Evolutionary conservation across 2,113 vertebrate species (phyloP), one percentile per base, ranked within the genome.

Genomic region (Polyodon spathula): DNA sequence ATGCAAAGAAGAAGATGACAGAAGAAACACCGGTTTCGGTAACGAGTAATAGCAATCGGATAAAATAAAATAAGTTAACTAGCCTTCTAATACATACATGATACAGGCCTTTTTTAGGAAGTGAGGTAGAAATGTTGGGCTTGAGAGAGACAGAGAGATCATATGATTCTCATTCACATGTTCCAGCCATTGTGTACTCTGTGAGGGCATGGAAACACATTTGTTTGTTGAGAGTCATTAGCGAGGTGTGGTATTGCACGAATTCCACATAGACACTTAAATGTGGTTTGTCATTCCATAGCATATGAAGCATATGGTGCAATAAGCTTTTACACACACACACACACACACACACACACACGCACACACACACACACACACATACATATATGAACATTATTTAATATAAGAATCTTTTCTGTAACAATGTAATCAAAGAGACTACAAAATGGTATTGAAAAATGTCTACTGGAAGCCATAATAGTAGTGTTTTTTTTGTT

Each of bases 11-110:
- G 68, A 95, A 78, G 83, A 74, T 74, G 66, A 77, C 84, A 2
- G 95, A 98, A 63, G 94, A 97, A 56, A 76, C 86, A 56, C 86
- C 91, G 0, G 81, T 89, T 67, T 89, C 90, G 39, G 96, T 98
- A 77, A 97, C 94, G n/a, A n/a, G n/a, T n/a, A n/a, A n/a, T n/a
- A n/a, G n/a, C n/a, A n/a, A n/a, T n/a, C n/a, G n/a, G n/a, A n/a
- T n/a, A n/a, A n/a, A n/a, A n/a, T n/a, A n/a, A n/a, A n/a, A n/a
- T n/a, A n/a, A n/a, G n/a, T n/a, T n/a, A n/a, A n/a, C n/a, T n/a
- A n/a, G n/a, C n/a, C n/a, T n/a, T n/a, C n/a, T n/a, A n/a, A n/a
- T n/a, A n/a, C n/a, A n/a, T n/a, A n/a, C n/a, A n/a, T n/a, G n/a
- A n/a, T n/a, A n/a, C n/a, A n/a, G n/a, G n/a, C n/a, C n/a, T n/a